Evolutionary conservation across 1,140 invertebrate species (phyloP), one percentile per base, ranked within the genome.

Genomic region (Araneus ventricosus): DNA sequence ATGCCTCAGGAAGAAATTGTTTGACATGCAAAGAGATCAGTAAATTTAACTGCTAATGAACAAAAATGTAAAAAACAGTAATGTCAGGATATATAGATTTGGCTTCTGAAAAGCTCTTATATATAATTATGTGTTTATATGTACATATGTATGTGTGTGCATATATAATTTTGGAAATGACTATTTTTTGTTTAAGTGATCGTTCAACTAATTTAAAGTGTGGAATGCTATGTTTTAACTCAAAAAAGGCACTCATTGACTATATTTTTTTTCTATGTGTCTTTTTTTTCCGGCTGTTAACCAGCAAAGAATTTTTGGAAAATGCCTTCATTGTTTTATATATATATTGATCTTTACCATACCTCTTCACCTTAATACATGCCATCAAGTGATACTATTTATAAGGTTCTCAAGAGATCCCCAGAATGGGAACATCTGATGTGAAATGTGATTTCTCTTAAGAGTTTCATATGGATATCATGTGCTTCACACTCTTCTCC

Each of bases 281-380:
- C 41, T 70, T 8, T n/a, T 30, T 10, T 8, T 67, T 27, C 27
- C 27, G 7, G 61, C 86, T 88, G 61, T 61, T 88, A 34, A 88
- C 39, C 61, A 70, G 86, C 61, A 39, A 41, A 37, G 86, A 88
- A 88, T n/a, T 88, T 88, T 88, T 86, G 27, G 41, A 67, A 67
- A 67, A 88, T 88, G 86, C 86, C 86, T 88, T 88, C 86, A 88
- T 88, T 88, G 86, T 88, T 88, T 88, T 88, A 88, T 88, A 88
- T 88, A 61, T 75, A 75, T 75, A 75, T 75, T 34, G 24, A n/a
- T 67, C 30, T 75, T 75, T 88, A 88, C n/a, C 30, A 45, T 61
- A 88, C 86, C n/a, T 86, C 86, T 88, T 67, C 30, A 67, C 86
- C 22, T 63, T 67, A 61, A 45, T 88, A 86, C 24, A 52, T 45